Evolutionary conservation across 2,797 vertebrate species (phyloP).

Genomic region (Coranthus polyacanthus): DNA sequence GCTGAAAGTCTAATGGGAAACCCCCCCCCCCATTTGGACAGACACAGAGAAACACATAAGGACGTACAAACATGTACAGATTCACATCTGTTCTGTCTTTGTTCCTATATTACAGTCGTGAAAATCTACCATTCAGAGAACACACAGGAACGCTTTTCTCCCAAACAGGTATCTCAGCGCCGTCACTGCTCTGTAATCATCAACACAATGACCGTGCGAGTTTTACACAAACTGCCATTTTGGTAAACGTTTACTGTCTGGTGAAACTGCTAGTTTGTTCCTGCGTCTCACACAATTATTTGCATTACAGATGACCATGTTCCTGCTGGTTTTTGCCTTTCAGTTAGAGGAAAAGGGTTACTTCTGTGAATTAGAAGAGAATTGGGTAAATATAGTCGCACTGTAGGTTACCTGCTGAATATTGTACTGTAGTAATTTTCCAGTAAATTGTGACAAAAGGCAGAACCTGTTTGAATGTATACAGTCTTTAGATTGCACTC

Average conservation of each 20-base stretch:
- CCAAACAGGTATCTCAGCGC: slow-evolving; percentile 53
- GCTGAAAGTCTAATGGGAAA: slow-evolving; percentile 55
- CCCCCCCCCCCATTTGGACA: background rate
- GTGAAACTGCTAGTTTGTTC: slow-evolving; percentile 65
- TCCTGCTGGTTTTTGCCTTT: slow-evolving; percentile 34
- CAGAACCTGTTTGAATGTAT: background rate
- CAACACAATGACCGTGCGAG: slow-evolving; percentile 69
- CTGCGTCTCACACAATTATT: slow-evolving; percentile 49
- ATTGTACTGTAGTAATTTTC: slow-evolving; percentile 1
- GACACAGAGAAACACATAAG: slow-evolving; percentile 43
- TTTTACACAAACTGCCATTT: slow-evolving; percentile 70
- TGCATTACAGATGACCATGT: slow-evolving; percentile 48
- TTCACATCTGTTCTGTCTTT: slow-evolving; percentile 76
- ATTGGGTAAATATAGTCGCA: slow-evolving; percentile 55
- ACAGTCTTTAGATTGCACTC: no score
- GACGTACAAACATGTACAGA: slow-evolving; percentile 14
- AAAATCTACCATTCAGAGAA: slow-evolving; percentile 51
- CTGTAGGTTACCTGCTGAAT: background rate
- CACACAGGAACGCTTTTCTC: slow-evolving; percentile 38
- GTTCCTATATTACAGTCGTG: slow-evolving; percentile 64
- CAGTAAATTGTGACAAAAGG: slow-evolving; percentile 11
- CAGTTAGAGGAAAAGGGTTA: slow-evolving; percentile 30
- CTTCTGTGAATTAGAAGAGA: slow-evolving; percentile 41
- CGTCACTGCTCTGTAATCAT: slow-evolving; percentile 75
- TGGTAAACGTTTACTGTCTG: slow-evolving; percentile 68